phyloP scores from a whole-genome alignment of 1,140 invertebrate genomes.

The Drosophila subobscura region DNA sequence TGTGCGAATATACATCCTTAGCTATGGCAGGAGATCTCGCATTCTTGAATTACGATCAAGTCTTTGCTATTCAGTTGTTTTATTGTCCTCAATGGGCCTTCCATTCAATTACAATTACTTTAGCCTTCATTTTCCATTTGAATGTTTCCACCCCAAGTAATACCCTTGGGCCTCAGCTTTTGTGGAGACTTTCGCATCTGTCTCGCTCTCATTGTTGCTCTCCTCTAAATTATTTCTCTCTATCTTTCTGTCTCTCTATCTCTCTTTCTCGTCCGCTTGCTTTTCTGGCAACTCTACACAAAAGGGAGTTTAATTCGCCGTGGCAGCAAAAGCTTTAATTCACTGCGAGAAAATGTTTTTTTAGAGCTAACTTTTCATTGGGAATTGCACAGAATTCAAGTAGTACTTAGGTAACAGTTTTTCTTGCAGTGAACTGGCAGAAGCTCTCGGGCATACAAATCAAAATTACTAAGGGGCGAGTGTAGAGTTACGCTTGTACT shows the following conservation, averaged over 20 bases:
- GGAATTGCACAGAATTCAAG: not conserved
- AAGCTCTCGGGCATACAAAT: slow-evolving; percentile 47
- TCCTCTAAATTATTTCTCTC: not conserved
- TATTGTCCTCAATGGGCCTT: slow-evolving; percentile 16
- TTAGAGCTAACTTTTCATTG: not conserved
- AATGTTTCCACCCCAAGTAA: slow-evolving; percentile 42
- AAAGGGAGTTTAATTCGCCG: slow-evolving; percentile 29
- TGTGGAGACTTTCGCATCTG: slow-evolving; percentile 44
- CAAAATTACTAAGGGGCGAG: slow-evolving; percentile 38
- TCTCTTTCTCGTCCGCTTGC: not conserved
- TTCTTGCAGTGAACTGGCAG: slow-evolving; percentile 33
- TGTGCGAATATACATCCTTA: no score
- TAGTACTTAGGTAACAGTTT: not conserved
- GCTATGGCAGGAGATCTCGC: not conserved
- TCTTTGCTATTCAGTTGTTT: not conserved
- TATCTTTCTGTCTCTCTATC: slow-evolving; percentile 13
- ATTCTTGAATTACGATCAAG: not conserved
- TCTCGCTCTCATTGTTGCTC: slow-evolving; percentile 16
- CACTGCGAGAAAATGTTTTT: slow-evolving; percentile 33
- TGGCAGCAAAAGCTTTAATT: slow-evolving; percentile 46
- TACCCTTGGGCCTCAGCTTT: slow-evolving; percentile 45
- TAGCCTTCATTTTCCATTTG: slow-evolving; percentile 27
- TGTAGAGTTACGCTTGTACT: slow-evolving; percentile 56
- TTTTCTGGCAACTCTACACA: slow-evolving; percentile 47
- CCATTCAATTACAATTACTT: slow-evolving; percentile 36